phyloP scores from a whole-genome alignment of 2,113 vertebrate genomes.

The Cricetomys ansorgei region DNA sequence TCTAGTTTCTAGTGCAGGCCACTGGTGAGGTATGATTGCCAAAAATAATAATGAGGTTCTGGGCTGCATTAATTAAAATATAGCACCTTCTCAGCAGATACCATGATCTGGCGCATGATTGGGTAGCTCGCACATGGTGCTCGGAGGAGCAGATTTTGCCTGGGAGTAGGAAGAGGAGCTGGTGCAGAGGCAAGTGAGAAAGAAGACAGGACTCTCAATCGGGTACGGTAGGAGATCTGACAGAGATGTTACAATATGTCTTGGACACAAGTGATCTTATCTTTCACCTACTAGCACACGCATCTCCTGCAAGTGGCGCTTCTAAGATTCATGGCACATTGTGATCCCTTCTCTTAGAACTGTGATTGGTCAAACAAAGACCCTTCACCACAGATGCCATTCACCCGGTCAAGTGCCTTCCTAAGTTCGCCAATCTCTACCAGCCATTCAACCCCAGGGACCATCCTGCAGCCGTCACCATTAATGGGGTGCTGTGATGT shows the following conservation, averaged over 20 bases:
- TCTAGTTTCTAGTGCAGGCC: background rate
- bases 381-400: background rate
- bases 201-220: background rate
- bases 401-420: too few relatives aligned
- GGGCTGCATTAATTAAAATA: constrained; percentile 51
- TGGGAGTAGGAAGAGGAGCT: background rate
- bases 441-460: background rate
- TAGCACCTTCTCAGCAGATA: background rate
- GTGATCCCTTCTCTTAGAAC: background rate
- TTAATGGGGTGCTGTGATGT: background rate
- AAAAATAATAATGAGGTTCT: constrained; percentile 28
- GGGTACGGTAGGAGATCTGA: background rate
- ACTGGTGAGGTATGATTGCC: background rate
- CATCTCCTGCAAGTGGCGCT: background rate
- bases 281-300: background rate
- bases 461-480: background rate
- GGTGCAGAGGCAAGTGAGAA: background rate
- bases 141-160: background rate
- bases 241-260: accelerated
- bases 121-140: background rate
- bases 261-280: accelerated
- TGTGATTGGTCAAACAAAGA: background rate
- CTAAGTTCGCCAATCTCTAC: too few relatives aligned
- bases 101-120: background rate
- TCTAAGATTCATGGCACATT: background rate